Evolutionary conservation across 2,888 invertebrate species (phyloP).

Genomic region (Tribolium freemani): DNA sequence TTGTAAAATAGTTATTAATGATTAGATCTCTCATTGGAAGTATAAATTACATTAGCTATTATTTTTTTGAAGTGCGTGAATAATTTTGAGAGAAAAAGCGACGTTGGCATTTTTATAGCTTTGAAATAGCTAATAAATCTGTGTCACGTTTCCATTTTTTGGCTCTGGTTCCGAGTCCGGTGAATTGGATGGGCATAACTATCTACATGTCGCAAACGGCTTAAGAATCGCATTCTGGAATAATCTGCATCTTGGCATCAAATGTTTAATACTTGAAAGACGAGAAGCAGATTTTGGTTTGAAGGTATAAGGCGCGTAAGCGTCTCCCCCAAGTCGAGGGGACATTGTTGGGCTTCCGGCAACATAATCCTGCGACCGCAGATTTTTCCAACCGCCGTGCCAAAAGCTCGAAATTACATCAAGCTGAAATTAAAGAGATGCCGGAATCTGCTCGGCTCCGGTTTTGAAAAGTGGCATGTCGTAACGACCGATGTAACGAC

Average conservation of each 20-base stretch:
- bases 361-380: slow-evolving; percentile 55
- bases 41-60: no score
- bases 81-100: no score
- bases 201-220: slow-evolving; percentile 29
- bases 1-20: no score
- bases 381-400: slow-evolving; percentile 50
- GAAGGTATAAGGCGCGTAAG: slow-evolving; percentile 39
- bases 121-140: no score
- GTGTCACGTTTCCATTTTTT: no score
- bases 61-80: no score
- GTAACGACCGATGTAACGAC: slow-evolving; percentile 21
- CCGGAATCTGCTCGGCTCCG: not conserved
- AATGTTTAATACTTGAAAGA: slow-evolving; percentile 49
- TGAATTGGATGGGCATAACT: slow-evolving; percentile 8
- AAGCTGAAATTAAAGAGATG: not conserved
- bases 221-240: slow-evolving; percentile 35
- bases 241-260: slow-evolving; percentile 42
- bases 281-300: slow-evolving; percentile 51
- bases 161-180: not conserved
- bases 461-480: not conserved
- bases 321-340: slow-evolving; percentile 41
- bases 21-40: no score
- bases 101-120: no score
- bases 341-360: slow-evolving; percentile 55
- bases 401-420: not conserved